These are phyloP conservation scores for Saturnia pavonia DNA, from an alignment of 2,888 invertebrate genomes.

Conservation along the genomic window DNA sequence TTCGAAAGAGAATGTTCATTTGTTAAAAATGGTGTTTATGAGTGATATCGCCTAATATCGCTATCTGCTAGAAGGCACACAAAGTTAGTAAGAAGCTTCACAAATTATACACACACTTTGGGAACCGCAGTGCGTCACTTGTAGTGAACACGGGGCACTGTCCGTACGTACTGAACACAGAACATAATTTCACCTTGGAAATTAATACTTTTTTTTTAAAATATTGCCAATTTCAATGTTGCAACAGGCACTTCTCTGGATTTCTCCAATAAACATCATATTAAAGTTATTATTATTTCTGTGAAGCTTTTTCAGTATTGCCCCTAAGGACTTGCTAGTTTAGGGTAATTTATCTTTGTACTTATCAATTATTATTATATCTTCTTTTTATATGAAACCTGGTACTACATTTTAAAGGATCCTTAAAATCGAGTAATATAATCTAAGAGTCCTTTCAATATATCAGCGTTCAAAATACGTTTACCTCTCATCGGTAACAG, in stretches of 20 bases:
- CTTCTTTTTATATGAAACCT: constrained; percentile 38
- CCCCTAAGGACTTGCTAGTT: constrained; percentile 69
- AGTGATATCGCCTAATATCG: constrained; percentile 77
- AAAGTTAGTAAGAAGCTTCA: constrained; percentile 81
- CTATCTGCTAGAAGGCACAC: constrained; percentile 82
- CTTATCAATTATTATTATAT: constrained; percentile 63
- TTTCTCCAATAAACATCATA: constrained; percentile 81
- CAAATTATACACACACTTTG: constrained; percentile 53
- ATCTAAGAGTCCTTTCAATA: constrained; percentile 57
- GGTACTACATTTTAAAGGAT: constrained; percentile 42
- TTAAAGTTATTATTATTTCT: constrained; percentile 72
- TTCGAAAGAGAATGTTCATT: constrained; percentile 54
- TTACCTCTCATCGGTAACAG: constrained; percentile 63
- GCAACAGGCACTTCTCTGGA: constrained; percentile 81
- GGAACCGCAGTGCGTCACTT: not conserved
- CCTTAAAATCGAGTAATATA: constrained; percentile 60
- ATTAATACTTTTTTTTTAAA: constrained; percentile 74
- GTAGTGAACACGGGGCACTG: not conserved
- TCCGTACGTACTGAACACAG: constrained; percentile 57
- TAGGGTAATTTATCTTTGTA: constrained; percentile 60
- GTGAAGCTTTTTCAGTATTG: constrained; percentile 68
- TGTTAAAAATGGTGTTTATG: constrained; percentile 60
- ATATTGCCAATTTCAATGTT: constrained; percentile 81
- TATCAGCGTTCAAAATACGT: constrained; percentile 64
- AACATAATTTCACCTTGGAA: constrained; percentile 67